Evolutionary conservation across 2,113 vertebrate genomes (phyloP).

Genomic region (Crotophaga sulcirostris): DNA sequence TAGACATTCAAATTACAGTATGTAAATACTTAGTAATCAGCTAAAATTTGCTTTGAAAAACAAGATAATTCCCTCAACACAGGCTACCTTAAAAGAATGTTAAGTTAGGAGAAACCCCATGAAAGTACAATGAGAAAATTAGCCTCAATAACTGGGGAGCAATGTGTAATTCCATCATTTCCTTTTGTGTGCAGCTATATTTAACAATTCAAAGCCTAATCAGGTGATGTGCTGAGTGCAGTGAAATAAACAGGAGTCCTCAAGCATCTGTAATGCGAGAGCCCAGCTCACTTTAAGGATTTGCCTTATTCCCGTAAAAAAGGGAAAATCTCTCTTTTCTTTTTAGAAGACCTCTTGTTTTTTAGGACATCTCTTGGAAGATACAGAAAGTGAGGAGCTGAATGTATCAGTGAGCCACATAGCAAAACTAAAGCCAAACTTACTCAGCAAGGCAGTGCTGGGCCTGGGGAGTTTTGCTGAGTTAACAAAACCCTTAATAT

Average conservation of each 20-base stretch:
- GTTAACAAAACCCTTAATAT: not conserved
- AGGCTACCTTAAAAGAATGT: constrained; percentile 82
- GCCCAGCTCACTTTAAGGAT: not conserved
- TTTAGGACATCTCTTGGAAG: not conserved
- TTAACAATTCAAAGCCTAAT: not conserved
- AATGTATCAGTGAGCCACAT: not conserved
- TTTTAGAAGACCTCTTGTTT: not conserved
- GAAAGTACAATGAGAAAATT: constrained; percentile 75
- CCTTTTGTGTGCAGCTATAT: constrained; percentile 21
- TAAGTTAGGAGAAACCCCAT: constrained; percentile 76
- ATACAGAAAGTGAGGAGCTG: fast-evolving
- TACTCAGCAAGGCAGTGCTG: not conserved
- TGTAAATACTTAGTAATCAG: constrained; percentile 86
- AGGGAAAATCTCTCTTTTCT: not conserved
- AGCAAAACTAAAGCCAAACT: not conserved
- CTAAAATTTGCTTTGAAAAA: constrained; percentile 86
- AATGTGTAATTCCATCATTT: constrained; percentile 33
- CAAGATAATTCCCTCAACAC: constrained; percentile 84
- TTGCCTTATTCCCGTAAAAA: not conserved
- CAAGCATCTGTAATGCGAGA: not conserved
- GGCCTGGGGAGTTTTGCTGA: not conserved
- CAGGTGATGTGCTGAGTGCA: constrained; percentile 26
- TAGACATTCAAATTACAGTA: constrained; percentile 83
- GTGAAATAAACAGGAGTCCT: not conserved
- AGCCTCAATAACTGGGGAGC: constrained; percentile 56